Evolutionary conservation across 2,113 vertebrate species (phyloP).

Genomic region (Buteo buteo): DNA sequence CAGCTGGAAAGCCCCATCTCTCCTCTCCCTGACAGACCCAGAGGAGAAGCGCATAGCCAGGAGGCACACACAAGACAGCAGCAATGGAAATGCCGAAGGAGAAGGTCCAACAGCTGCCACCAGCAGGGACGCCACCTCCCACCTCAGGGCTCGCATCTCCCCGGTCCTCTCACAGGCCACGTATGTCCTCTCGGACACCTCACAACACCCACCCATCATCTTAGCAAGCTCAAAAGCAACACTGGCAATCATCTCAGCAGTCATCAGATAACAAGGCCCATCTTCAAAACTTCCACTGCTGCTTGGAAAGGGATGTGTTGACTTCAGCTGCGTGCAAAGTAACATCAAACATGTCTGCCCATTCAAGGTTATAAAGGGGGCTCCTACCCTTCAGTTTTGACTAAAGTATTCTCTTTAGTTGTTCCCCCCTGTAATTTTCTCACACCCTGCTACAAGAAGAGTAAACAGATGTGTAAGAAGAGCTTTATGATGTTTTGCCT

Average conservation of each 20-base stretch:
- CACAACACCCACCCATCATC: neutral
- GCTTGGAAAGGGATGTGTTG: neutral
- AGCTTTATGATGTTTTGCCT: neutral
- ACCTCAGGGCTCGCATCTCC: neutral
- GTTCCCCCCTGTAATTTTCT: neutral
- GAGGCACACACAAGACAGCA: neutral
- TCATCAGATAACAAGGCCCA: neutral
- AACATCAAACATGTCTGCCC: neutral
- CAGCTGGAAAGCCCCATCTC: neutral
- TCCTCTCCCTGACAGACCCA: neutral
- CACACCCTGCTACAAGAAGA: neutral
- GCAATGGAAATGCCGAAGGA: neutral
- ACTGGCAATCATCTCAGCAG: neutral
- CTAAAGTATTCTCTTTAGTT: neutral
- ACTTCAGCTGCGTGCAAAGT: neutral
- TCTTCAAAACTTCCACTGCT: neutral
- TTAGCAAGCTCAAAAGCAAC: neutral
- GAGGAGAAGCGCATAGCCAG: neutral
- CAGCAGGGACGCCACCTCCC: neutral
- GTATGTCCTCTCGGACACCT: neutral
- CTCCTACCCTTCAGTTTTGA: neutral
- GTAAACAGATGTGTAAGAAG: neutral
- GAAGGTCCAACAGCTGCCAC: neutral
- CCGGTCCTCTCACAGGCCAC: accelerated
- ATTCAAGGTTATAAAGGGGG: neutral